These are phyloP conservation scores for Synergus gifuensis DNA, from an alignment of 2,888 invertebrate species.

Conservation along the genomic window DNA sequence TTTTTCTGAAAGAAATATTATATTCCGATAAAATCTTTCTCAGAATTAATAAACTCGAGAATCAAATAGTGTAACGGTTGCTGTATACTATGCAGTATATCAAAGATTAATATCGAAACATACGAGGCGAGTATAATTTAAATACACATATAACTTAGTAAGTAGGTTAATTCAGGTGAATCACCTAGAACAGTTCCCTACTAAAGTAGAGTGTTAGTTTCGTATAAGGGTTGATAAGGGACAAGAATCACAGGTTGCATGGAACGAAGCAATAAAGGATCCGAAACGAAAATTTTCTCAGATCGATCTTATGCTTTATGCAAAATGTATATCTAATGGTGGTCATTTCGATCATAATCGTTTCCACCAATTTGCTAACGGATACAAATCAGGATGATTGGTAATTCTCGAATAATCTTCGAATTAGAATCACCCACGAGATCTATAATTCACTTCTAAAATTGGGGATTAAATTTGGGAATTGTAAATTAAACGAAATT, in stretches of 20 bases:
- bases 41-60: background rate
- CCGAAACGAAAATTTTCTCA: constrained; percentile 1
- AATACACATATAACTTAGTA: constrained; percentile 9
- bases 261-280: constrained; percentile 52
- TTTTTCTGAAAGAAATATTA: constrained; percentile 3
- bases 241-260: constrained; percentile 55
- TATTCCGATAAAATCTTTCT: background rate
- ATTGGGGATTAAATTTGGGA: background rate
- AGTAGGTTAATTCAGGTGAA: constrained; percentile 17
- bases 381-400: constrained; percentile 16
- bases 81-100: background rate
- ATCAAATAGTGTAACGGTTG: background rate
- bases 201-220: constrained; percentile 13
- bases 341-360: constrained; percentile 21
- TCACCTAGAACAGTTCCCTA: background rate
- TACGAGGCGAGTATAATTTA: constrained; percentile 12
- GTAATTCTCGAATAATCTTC: background rate
- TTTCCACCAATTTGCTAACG: constrained; percentile 11
- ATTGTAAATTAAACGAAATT: background rate
- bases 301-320: constrained; percentile 9
- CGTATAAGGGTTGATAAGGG: constrained; percentile 54
- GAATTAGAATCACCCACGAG: background rate
- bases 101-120: constrained; percentile 4
- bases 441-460: background rate
- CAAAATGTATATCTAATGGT: constrained; percentile 12